A percentile compares a stretch with the other conserved stretches of the same genome.
Conservation (phyloP, 2,113 vertebrate species). For the Xyliphius kryptos region DNA sequence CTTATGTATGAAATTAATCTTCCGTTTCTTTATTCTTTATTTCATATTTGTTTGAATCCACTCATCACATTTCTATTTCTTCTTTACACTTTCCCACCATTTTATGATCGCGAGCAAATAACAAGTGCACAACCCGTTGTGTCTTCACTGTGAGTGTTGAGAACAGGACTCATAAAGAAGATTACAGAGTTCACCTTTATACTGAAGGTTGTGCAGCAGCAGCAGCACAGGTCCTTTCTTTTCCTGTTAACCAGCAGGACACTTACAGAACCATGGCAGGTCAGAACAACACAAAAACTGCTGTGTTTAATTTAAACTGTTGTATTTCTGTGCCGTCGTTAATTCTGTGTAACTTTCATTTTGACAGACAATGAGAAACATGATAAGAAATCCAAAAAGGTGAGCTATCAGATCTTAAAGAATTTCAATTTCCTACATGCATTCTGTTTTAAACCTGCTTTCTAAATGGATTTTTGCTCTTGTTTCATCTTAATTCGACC, state of each 20-base stretch:
- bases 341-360: slow-evolving; percentile 16
- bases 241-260: slow-evolving; percentile 1
- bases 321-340: not conserved
- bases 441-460: not conserved
- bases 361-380: slow-evolving; percentile 50
- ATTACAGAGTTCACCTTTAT: slow-evolving; percentile 25
- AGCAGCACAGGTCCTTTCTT: not conserved
- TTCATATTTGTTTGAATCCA: not conserved
- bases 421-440: not conserved
- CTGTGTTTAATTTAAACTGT: not conserved
- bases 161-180: slow-evolving; percentile 48
- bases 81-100: too few species aligned
- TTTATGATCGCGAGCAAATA: too few species aligned
- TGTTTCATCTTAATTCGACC: too few species aligned
- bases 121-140: not conserved
- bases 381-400: slow-evolving; percentile 47
- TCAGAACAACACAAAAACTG: slow-evolving; percentile 1
- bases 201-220: not conserved
- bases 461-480: not conserved
- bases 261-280: slow-evolving; percentile 26
- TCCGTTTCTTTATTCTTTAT: not conserved
- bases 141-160: not conserved
- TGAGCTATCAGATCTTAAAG: slow-evolving; percentile 30
- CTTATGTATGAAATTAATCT: too few species aligned
- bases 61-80: not conserved